Percentiles rank a stretch among this genome's conserved stretches.
Conservation (phyloP, 2,797 vertebrate species). For the Schizothorax lantsangensis region DNA sequence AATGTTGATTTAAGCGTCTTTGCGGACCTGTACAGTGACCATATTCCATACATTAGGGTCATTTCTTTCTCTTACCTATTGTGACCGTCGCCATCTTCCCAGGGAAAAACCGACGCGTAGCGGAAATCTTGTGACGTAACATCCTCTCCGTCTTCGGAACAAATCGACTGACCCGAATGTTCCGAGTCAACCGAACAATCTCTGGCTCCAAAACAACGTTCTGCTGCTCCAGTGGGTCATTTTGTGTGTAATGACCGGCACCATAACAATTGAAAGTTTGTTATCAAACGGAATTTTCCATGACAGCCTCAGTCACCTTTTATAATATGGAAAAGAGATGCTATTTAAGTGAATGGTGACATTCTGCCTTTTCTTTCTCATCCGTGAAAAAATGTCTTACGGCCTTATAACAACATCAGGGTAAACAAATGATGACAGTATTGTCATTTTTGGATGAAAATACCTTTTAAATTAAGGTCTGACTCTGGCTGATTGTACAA, state of each 20-base stretch:
- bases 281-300: constrained; percentile 36
- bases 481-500: neutral
- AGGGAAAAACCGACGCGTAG: constrained; percentile 46
- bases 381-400: neutral
- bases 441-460: neutral
- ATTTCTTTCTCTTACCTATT: constrained; percentile 77
- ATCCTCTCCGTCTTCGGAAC: constrained; percentile 62
- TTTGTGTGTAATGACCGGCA: neutral
- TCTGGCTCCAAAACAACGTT: neutral
- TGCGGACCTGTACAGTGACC: neutral
- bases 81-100: constrained; percentile 84
- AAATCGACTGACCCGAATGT: constrained; percentile 38
- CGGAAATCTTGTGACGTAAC: constrained; percentile 64
- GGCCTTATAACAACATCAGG: neutral
- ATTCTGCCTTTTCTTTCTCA: neutral
- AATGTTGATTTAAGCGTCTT: neutral
- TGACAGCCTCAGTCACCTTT: neutral
- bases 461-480: neutral
- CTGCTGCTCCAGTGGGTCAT: neutral
- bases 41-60: constrained; percentile 48
- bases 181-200: constrained; percentile 7
- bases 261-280: neutral
- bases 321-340: neutral
- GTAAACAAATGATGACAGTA: neutral
- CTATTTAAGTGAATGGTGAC: neutral